These are phyloP conservation scores for Cossypha dichroa DNA, from an alignment of 2,797 vertebrate species.

Conservation along the genomic window DNA sequence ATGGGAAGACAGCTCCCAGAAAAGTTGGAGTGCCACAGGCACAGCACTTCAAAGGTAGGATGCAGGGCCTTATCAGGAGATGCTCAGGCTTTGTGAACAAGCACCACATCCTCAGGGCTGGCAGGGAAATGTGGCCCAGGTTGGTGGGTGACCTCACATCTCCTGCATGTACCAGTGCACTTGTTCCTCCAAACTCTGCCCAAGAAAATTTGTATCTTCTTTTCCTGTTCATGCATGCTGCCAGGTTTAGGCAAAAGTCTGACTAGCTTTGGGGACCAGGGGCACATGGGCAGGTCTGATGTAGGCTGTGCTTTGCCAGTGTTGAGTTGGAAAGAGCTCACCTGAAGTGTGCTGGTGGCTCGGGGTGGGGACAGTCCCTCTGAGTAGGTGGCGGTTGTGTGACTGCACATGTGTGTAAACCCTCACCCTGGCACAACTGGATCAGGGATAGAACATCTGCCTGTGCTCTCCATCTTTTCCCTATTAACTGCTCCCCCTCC, in stretches of 20 bases:
- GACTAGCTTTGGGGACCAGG: not conserved
- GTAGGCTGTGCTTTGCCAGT: not conserved
- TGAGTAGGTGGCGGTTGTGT: not conserved
- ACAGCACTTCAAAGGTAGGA: conserved; percentile 79
- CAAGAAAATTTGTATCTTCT: accelerated
- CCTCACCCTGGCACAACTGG: not conserved
- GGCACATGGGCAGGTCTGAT: accelerated
- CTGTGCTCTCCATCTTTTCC: not conserved
- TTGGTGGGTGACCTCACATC: not conserved
- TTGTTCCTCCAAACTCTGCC: not conserved
- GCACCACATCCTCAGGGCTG: not conserved
- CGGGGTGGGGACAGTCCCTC: not conserved
- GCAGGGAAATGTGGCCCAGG: accelerated
- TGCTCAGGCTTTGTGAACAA: not conserved
- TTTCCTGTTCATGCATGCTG: accelerated
- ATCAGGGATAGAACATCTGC: not conserved
- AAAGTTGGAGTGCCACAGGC: not conserved
- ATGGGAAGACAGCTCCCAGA: not conserved
- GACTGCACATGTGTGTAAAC: not conserved
- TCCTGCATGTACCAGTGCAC: not conserved
- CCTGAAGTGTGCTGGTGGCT: not conserved
- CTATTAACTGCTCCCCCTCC: not conserved
- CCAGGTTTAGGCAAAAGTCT: not conserved
- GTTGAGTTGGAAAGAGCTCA: not conserved
- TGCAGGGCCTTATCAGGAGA: not conserved